Conservation (phyloP, 2,797 vertebrate species). For the Adelosebastes latens region DNA sequence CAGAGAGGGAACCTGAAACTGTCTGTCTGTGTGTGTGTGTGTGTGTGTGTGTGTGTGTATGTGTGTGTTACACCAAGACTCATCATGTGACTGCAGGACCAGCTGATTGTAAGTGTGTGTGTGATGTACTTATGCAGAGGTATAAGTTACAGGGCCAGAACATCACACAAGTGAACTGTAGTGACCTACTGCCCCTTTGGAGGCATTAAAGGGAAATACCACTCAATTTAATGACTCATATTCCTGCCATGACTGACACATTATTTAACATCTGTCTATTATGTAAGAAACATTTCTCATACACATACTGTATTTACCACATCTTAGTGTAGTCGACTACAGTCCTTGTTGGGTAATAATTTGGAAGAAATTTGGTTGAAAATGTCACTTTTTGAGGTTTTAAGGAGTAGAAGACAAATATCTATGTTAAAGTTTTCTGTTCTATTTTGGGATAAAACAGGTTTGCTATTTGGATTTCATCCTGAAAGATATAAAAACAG, state of each 20-base stretch:
- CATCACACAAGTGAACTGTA: conserved; percentile 27
- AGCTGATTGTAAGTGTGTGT: conserved; percentile 18
- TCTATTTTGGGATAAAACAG: not conserved
- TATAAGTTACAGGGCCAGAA: conserved; percentile 20
- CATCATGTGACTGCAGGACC: conserved; percentile 30
- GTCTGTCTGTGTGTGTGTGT: not conserved
- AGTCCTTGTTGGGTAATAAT: not conserved
- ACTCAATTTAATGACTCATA: not conserved
- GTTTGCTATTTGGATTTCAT: not conserved
- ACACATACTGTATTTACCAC: not conserved
- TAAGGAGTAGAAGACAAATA: not conserved
- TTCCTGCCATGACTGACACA: not conserved
- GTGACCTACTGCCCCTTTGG: conserved; percentile 6
- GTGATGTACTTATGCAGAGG: not conserved
- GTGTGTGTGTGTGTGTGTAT: not conserved
- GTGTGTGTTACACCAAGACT: not conserved
- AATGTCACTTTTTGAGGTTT: not conserved
- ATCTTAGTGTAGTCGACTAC: not conserved
- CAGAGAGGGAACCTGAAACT: conserved; percentile 64
- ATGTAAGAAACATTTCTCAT: not conserved
- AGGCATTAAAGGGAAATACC: conserved; percentile 1
- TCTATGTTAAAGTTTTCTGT: not conserved
- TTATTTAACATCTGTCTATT: not conserved
- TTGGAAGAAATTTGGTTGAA: not conserved
- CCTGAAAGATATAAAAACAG: not conserved